These are phyloP conservation scores for Pinctada fucata DNA, from an alignment of 2,888 invertebrate species.

Conservation along the genomic window DNA sequence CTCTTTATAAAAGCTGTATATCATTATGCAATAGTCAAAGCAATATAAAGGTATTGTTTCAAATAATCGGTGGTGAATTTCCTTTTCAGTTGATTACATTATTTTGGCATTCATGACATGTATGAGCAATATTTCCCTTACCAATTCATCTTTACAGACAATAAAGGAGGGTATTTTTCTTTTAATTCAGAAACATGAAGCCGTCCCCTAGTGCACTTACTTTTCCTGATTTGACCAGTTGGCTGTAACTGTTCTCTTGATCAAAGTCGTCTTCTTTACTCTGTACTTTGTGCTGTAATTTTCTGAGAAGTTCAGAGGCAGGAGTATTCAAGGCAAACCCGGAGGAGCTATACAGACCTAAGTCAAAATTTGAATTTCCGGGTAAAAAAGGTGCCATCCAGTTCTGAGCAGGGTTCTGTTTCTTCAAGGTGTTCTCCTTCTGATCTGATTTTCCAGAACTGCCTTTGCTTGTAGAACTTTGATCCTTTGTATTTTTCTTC, in stretches of 20 bases:
- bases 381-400: constrained; percentile 65
- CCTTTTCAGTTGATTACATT: too few relatives aligned
- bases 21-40: too few relatives aligned
- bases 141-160: too few relatives aligned
- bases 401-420: constrained; percentile 20
- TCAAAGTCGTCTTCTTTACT: constrained; percentile 59
- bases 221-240: constrained; percentile 21
- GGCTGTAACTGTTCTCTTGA: constrained; percentile 33
- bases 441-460: constrained; percentile 29
- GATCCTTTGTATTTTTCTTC: constrained; percentile 24
- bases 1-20: too few relatives aligned
- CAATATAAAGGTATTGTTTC: too few relatives aligned
- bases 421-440: constrained; percentile 36
- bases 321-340: constrained; percentile 72
- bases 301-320: constrained; percentile 75
- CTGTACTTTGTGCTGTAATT: constrained; percentile 75
- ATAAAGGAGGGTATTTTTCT: too few relatives aligned
- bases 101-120: too few relatives aligned
- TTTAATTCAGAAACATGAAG: neutral
- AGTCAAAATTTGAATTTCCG: constrained; percentile 53
- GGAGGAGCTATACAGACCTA: constrained; percentile 54
- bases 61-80: too few relatives aligned
- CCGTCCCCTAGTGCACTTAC: neutral
- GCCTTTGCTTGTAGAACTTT: constrained; percentile 18
- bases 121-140: too few relatives aligned